Base-by-base conservation (phyloP, 2,888 invertebrate species). In the Pollenia amentaria region DNA sequence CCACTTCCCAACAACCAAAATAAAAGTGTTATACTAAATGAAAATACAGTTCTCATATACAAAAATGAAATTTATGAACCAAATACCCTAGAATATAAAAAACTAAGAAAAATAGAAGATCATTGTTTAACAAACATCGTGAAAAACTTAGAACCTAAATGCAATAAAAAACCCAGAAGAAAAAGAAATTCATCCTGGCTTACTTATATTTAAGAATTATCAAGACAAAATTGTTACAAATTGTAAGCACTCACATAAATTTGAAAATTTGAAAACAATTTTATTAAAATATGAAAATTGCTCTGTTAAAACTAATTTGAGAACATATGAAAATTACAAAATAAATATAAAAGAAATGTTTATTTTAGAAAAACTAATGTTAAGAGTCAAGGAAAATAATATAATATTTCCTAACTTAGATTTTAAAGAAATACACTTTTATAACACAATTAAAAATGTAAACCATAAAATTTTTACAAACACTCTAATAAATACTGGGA, bases 371-470 rank as follows among this genome's bases (percentile, higher is more conserved):
- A 67, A 67, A 29, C 38, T 67, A 29, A 69, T 69, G n/a, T 69
- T 69, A 40, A 69, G 40, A 53, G 18, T 53, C n/a, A 18, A 29
- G 7, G n/a, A 38, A n/a, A 7, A 38, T 40, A 69, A 69, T 69
- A 69, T 48, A 9, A 16, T 16, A 53, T n/a, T 69, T 69, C 38
- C 53, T 69, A 40, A 53, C 10, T 14, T 69, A 40, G n/a, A 7
- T n/a, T 2, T 82, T 18, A 73, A 72, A 65, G 81, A 84, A 57
- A 78, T 78, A n/a, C 51, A 10, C 46, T 77, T 62, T 21, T 48
- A 64, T 40, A 16, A 57, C 38, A 64, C 64, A 16, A 40, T 18
- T 11, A 64, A 38, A 64, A 64, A 4, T 16, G 44, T 42, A 11
- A 44, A 44, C 10, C 64, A 44, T 18, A 64, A 44, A 11, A 12